Evolutionary conservation across 2,113 vertebrate species (phyloP), one percentile per base, ranked within the genome.

Genomic region (Chinchilla lanigera): DNA sequence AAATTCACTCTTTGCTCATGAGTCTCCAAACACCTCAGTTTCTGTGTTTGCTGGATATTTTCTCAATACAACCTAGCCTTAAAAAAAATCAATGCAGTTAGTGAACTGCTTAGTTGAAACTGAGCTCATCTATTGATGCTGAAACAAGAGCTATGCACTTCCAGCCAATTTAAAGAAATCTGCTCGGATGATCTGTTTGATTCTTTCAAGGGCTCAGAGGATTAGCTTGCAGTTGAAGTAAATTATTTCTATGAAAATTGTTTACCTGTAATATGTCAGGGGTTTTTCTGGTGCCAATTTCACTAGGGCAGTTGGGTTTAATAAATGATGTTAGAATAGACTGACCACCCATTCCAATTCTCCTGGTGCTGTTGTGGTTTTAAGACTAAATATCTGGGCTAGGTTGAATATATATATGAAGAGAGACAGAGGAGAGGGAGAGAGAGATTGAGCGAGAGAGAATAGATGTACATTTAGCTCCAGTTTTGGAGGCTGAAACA

Each of bases 141-240:
- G 95, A 98, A 98, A 98, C 0, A 92, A 98, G 97, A 98, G 95
- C 97, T 96, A 47, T 95, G 97, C 95, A 89, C 87, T 98, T 98
- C 95, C 98, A 98, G 98, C 96, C 98, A 97, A 98, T 98, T 98
- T 98, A 97, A 98, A 98, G 98, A 98, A 97, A 98, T 98, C 98
- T 98, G 91, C 52, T 85, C 1, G 2, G 38, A 95, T 71, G 96
- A 96, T 90, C 85, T 84, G 86, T 98, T 98, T 41, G 89, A 97
- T 98, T 97, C 95, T 98, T 97, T 97, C 93, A 97, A 98, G 97
- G 97, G 95, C 85, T 96, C 86, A 75, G 97, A 98, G 97, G 94
- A 97, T 98, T 97, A 92, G 95, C 94, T 98, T 97, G 96, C 93
- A 93, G 95, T 97, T 97, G 94, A 97, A 98, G 96, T 98, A 97